Evolutionary conservation across 2,113 vertebrate genomes (phyloP).

Genomic region (Leptodactylus fuscus): DNA sequence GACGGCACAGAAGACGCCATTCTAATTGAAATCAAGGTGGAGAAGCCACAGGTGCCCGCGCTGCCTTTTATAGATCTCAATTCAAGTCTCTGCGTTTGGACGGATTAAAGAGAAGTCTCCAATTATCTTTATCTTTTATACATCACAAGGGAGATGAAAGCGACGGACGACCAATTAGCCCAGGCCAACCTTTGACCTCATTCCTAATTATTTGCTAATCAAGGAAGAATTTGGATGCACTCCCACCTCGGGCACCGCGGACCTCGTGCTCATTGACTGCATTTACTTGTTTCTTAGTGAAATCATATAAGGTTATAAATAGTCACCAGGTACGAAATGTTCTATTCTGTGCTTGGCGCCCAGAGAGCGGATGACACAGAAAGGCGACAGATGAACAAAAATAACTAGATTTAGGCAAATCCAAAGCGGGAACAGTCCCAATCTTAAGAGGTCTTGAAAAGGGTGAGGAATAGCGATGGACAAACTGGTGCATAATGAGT

Average conservation of each 20-base stretch:
- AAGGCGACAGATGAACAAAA: too few relatives aligned
- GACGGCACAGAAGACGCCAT: conserved; percentile 57
- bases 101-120: conserved; percentile 59
- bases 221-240: background rate
- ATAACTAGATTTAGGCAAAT: too few relatives aligned
- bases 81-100: conserved; percentile 59
- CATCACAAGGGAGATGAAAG: conserved; percentile 68
- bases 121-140: conserved; percentile 66
- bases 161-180: conserved; percentile 66
- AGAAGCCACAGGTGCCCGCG: conserved; percentile 47
- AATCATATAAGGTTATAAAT: background rate
- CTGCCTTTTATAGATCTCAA: conserved; percentile 57
- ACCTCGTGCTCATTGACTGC: background rate
- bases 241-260: background rate
- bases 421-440: too few relatives aligned
- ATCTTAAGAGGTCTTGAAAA: too few relatives aligned
- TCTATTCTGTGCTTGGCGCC: background rate
- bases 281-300: background rate
- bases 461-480: too few relatives aligned
- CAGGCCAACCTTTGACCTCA: conserved; percentile 61
- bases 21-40: conserved; percentile 59
- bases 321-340: background rate
- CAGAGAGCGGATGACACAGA: too few relatives aligned
- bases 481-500: too few relatives aligned
- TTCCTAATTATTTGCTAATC: conserved; percentile 47